phyloP scores from a whole-genome alignment of 2,113 vertebrate species.

The Leptosomus discolor region DNA sequence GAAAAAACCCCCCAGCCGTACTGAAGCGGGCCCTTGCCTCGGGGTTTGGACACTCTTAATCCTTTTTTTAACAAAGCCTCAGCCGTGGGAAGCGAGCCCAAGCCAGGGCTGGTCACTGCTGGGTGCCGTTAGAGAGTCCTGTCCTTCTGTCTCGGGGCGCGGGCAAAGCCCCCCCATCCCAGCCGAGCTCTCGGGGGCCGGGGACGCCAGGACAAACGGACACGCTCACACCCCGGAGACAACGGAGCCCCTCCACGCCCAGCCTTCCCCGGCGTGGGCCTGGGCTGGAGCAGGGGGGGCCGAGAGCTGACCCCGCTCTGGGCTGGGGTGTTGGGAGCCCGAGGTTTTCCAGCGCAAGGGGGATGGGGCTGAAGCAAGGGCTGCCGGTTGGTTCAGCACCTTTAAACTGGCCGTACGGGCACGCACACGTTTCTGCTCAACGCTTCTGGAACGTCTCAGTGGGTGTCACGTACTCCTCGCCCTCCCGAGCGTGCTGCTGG shows the following conservation, averaged over 20 bases:
- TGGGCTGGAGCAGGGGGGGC: not conserved
- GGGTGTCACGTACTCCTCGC: not conserved
- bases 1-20: not conserved
- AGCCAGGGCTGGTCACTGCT: not conserved
- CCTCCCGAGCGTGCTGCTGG: not conserved
- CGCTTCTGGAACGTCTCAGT: not conserved
- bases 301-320: not conserved
- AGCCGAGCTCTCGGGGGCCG: rapidly evolving
- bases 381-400: not conserved
- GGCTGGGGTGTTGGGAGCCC: not conserved
- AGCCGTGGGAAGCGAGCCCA: not conserved
- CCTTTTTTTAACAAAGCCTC: not conserved
- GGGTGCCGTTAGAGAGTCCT: not conserved
- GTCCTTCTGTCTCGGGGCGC: not conserved
- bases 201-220: not conserved
- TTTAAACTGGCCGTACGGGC: not conserved
- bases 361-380: not conserved
- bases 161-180: not conserved
- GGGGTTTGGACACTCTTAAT: conserved; percentile 12
- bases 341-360: not conserved
- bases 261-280: rapidly evolving
- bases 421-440: not conserved
- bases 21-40: not conserved
- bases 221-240: not conserved
- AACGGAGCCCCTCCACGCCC: too few relatives aligned